A percentile compares a stretch with the other conserved stretches of the same genome.
These are phyloP conservation scores for Grallaria varia DNA, from an alignment of 2,113 vertebrate species.

Conservation along the genomic window DNA sequence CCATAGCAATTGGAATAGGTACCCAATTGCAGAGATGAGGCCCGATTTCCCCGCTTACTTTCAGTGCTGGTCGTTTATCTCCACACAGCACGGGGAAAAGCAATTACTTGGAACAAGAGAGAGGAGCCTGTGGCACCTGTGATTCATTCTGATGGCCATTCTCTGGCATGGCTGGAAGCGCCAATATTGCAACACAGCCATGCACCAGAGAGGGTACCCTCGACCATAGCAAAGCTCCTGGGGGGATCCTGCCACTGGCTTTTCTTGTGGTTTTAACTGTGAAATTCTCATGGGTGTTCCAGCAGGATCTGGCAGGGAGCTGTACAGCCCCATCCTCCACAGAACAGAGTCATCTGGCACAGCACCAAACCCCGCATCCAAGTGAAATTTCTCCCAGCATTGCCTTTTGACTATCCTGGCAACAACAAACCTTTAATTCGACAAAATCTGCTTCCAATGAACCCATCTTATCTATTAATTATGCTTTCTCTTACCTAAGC, in stretches of 20 bases:
- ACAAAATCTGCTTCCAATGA: slow-evolving; percentile 16
- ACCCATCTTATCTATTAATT: slow-evolving; percentile 34
- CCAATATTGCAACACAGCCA: neutral
- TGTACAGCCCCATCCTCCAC: neutral
- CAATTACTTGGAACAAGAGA: slow-evolving; percentile 37
- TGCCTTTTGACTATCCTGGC: neutral
- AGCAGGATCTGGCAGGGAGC: neutral
- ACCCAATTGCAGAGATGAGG: neutral
- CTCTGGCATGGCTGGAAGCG: fast-evolving
- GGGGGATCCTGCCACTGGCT: neutral
- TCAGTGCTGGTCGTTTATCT: slow-evolving; percentile 14
- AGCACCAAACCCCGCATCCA: neutral
- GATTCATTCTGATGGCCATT: neutral
- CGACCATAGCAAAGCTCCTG: neutral
- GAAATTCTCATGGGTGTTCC: neutral
- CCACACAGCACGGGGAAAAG: neutral
- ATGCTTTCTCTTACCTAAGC: neutral
- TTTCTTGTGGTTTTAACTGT: neutral
- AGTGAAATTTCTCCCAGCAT: neutral
- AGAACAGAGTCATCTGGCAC: neutral
- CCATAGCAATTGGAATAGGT: slow-evolving; percentile 43
- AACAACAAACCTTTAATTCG: neutral
- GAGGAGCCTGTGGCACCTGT: neutral
- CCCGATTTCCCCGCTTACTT: neutral
- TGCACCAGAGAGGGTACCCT: fast-evolving